Percentiles rank a stretch among this genome's conserved stretches.
Evolutionary conservation across 2,888 invertebrate genomes (phyloP).

Genomic region (Campoletis raptor): DNA sequence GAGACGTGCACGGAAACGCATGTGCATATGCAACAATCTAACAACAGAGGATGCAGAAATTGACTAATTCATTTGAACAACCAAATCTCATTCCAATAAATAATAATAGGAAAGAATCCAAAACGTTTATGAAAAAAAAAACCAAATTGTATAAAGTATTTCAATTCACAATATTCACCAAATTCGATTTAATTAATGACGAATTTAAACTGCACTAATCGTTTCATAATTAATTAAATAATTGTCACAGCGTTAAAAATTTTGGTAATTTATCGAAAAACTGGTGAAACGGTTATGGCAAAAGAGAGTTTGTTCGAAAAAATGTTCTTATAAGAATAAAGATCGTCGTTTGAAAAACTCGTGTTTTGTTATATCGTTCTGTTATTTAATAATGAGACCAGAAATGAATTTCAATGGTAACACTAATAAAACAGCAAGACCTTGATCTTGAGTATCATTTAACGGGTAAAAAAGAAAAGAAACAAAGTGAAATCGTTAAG

Average conservation of each 20-base stretch:
- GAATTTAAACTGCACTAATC: too few species aligned
- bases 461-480: slow-evolving; percentile 33
- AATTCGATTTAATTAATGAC: neutral
- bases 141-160: neutral
- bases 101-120: neutral
- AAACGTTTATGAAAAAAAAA: neutral
- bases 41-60: neutral
- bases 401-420: neutral
- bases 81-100: neutral
- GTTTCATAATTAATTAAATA: too few species aligned
- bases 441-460: slow-evolving; percentile 44
- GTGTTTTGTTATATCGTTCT: neutral
- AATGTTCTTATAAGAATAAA: too few species aligned
- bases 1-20: slow-evolving; percentile 24
- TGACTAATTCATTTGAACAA: neutral
- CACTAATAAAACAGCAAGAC: slow-evolving; percentile 23
- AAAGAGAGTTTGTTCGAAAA: too few species aligned
- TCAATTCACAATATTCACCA: neutral
- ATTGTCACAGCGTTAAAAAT: too few species aligned
- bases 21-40: neutral
- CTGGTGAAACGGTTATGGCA: too few species aligned
- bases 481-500: slow-evolving; percentile 32
- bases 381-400: neutral
- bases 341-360: neutral
- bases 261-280: too few species aligned